These are phyloP conservation scores for Zaprionus taronus DNA, from an alignment of 1,140 invertebrate genomes.

Conservation along the genomic window DNA sequence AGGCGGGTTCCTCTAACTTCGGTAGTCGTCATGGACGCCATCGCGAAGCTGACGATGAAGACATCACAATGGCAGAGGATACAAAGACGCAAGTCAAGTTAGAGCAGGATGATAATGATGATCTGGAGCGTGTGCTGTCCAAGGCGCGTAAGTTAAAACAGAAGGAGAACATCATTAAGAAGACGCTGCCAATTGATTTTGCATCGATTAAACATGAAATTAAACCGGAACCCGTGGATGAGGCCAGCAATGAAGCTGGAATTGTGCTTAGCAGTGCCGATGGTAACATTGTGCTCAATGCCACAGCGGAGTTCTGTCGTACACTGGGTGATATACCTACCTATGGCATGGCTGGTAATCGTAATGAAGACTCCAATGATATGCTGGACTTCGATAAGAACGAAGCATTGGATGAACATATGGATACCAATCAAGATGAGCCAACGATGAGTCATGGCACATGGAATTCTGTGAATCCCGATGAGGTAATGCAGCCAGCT, in stretches of 20 bases:
- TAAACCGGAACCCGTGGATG: slow-evolving; percentile 84
- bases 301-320: slow-evolving; percentile 98
- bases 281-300: slow-evolving; percentile 93
- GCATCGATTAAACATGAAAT: slow-evolving; percentile 78
- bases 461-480: slow-evolving; percentile 86
- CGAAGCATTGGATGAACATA: slow-evolving; percentile 66
- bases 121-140: slow-evolving; percentile 89
- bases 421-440: slow-evolving; percentile 57
- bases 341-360: slow-evolving; percentile 94
- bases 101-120: slow-evolving; percentile 89
- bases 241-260: slow-evolving; percentile 39
- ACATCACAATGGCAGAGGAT: slow-evolving; percentile 76
- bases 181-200: slow-evolving; percentile 84
- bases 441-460: slow-evolving; percentile 72
- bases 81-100: slow-evolving; percentile 87
- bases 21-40: slow-evolving; percentile 85
- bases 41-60: slow-evolving; percentile 81
- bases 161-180: slow-evolving; percentile 85
- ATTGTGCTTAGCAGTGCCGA: slow-evolving; percentile 46
- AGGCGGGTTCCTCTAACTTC: slow-evolving; percentile 85
- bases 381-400: slow-evolving; percentile 86
- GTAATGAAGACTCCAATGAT: slow-evolving; percentile 93
- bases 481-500: slow-evolving; percentile 75
- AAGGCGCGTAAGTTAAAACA: slow-evolving; percentile 91
- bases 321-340: slow-evolving; percentile 98